Evolutionary conservation across 2,797 vertebrate genomes (phyloP), one percentile per base, ranked within the genome.

Genomic region (Leucoraja ocellata): DNA sequence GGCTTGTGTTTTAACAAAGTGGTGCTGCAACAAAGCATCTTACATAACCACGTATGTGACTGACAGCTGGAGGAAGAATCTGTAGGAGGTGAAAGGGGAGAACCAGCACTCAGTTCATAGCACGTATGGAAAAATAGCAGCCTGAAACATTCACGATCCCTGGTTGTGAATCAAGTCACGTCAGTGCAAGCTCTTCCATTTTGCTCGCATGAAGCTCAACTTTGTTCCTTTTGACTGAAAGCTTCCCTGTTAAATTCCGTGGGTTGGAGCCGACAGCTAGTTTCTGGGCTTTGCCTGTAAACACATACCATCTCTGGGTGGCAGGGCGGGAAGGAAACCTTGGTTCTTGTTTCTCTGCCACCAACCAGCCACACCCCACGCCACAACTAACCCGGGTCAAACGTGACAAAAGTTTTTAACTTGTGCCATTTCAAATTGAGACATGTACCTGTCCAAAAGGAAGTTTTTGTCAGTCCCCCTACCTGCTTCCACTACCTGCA

Each of bases 151-250:
- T 86, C 58, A 86, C 7, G 83, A 63, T n/a, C 23, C 83, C 58
- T 86, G 28, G 58, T 86, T 86, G 61, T n/a, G n/a, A 86, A 65
- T 86, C 83, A 61, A 86, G 54, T 65, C 83, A 65, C 58, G 83
- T 65, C 61, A n/a, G 13, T 13, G n/a, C 11, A n/a, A 86, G 58
- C 1, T 4, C 61, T 65, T 86, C 58, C 58, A n/a, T 61, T 86
- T 32, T 63, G 61, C 58, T 61, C 6, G 54, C 32, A 58, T 65
- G 28, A 86, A 86, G 54, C 11, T 86, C 61, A 86, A 86, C 83
- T 86, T 86, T 86, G 83, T 86, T 86, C 2, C 28, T 5, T 32
- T 58, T 65, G 83, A 2, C 83, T 65, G 58, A 86, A 86, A 86
- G 83, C 54, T 32, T 63, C 58, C 83, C 6, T 86, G 83, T 86